Percentiles rank a stretch among this genome's conserved stretches.
Evolutionary conservation across 2,888 invertebrate species (phyloP).

Genomic region (Netelia inedita): DNA sequence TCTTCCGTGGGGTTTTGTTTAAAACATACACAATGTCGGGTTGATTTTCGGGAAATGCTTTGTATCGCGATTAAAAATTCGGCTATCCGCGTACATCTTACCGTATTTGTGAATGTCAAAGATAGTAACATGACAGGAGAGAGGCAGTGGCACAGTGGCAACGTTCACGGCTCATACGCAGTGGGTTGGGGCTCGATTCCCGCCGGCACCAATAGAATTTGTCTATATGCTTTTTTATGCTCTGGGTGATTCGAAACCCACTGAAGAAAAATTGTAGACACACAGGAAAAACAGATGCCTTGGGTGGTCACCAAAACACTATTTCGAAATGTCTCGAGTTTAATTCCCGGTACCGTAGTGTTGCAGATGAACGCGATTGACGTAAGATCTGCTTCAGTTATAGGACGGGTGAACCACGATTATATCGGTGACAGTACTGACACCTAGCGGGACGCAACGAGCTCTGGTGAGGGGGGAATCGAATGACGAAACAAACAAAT

Average conservation of each 20-base stretch:
- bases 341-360: background rate
- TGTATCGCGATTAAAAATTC: no score
- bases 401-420: no score
- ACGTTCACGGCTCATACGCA: no score
- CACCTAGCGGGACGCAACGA: no score
- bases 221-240: background rate
- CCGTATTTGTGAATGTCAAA: no score
- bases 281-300: background rate
- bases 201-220: background rate
- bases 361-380: no score
- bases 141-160: no score
- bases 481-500: background rate
- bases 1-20: constrained; percentile 60
- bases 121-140: no score
- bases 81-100: no score
- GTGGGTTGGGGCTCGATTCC: background rate
- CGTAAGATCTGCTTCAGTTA: no score
- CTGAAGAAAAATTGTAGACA: background rate
- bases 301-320: background rate
- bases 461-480: background rate
- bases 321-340: background rate
- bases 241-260: background rate
- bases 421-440: no score
- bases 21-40: constrained; percentile 31
- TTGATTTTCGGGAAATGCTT: no score